Base-by-base conservation (phyloP, 1,140 invertebrate species). In the Charaxes varanes region DNA sequence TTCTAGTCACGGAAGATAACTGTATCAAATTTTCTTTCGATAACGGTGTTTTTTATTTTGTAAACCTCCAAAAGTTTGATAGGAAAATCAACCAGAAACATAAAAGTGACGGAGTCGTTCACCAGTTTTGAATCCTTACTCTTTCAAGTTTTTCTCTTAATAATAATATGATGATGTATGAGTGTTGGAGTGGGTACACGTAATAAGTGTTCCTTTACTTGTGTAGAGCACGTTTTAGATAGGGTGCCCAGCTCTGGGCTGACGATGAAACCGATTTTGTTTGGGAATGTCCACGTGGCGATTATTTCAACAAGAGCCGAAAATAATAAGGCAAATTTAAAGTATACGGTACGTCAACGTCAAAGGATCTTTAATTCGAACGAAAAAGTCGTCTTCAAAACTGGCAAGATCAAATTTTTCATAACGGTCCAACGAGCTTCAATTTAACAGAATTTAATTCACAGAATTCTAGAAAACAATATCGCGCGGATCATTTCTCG, bases 51-150 rank as follows among this genome's bases (percentile, higher is more conserved):
- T 71, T 59, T 60, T 71, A 55, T 66, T 60, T 73, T 73, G 74
- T 77, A 79, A 83, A 79, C 76, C 79, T 80, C 79, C 70, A 64
- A 80, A 83, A 83, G 79, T 83, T 80, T 83, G 79, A 83, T 80
- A 77, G 76, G 76, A 83, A 80, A 83, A 62, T 54, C 35, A 83
- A 80, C 46, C 44, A 44, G 68, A 58, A 74, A 78, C 62, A 41
- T 53, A 62, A 74, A 62, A 53, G 33, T 48, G 33, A 49, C 63
- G 53, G 53, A 53, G 34, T 54, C 22, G 53, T 53, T 41, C 23
- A 23, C 21, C 60, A 60, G 57, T 50, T 68, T 52, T 51, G 49
- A 63, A 43, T 14, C 14, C 35, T 13, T 42, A 24, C 16, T 27
- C n/a, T n/a, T n/a, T n/a, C n/a, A n/a, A n/a, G n/a, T n/a, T n/a